phyloP scores from a whole-genome alignment of 2,113 vertebrate genomes.

The Microtus montanus region DNA sequence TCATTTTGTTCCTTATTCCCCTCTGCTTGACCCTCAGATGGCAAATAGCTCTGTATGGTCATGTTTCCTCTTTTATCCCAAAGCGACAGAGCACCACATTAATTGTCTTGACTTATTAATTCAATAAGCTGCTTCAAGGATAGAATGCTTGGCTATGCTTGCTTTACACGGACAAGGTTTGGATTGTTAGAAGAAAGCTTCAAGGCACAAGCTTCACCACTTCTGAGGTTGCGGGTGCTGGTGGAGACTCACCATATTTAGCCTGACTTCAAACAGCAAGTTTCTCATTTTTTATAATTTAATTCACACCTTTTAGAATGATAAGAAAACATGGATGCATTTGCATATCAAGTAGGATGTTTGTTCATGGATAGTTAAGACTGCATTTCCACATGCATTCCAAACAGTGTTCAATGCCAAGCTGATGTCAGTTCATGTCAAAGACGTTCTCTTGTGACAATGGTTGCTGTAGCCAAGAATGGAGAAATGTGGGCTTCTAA shows the following conservation, averaged over 20 bases:
- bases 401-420: constrained; percentile 70
- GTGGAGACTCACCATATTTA: constrained; percentile 84
- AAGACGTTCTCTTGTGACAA: background rate
- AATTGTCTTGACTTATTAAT: constrained; percentile 92
- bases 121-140: constrained; percentile 88
- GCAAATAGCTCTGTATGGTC: constrained; percentile 85
- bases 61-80: constrained; percentile 87
- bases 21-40: constrained; percentile 81
- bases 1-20: constrained; percentile 78
- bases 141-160: constrained; percentile 86
- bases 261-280: constrained; percentile 82
- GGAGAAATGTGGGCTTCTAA: background rate
- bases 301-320: constrained; percentile 82
- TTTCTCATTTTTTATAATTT: constrained; percentile 87
- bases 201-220: constrained; percentile 83
- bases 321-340: constrained; percentile 82
- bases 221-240: constrained; percentile 84
- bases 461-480: background rate
- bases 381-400: constrained; percentile 72
- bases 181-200: constrained; percentile 83
- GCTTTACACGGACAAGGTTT: constrained; percentile 83
- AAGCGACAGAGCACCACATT: constrained; percentile 88
- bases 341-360: constrained; percentile 75
- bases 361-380: constrained; percentile 75
- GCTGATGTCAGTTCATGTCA: constrained; percentile 46